Evolutionary conservation across 2,113 vertebrate species (phyloP).

Genomic region (Irena cyanogastra): DNA sequence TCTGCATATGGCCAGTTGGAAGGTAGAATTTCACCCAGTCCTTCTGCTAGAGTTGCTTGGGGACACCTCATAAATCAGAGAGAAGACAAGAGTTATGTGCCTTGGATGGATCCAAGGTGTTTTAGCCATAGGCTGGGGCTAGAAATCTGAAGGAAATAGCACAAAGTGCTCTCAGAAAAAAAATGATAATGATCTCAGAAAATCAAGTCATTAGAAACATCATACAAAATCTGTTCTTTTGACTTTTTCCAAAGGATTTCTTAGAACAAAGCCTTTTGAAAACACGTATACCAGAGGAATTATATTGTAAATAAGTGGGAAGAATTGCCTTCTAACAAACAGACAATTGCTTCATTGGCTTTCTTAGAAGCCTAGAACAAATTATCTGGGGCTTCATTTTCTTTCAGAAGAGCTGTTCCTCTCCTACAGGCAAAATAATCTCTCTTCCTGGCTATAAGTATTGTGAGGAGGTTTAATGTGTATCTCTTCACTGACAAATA

Average conservation of each 20-base stretch:
- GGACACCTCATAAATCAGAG: background rate
- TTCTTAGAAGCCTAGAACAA: background rate
- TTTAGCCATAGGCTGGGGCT: background rate
- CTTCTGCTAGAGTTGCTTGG: background rate
- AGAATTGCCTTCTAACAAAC: background rate
- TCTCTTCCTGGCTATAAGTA: background rate
- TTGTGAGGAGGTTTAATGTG: background rate
- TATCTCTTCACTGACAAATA: background rate
- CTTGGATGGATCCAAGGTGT: background rate
- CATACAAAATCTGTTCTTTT: background rate
- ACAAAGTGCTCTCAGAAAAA: background rate
- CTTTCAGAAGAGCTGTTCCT: background rate
- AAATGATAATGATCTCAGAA: background rate
- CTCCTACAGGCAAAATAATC: background rate
- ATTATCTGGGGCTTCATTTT: background rate
- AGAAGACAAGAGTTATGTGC: background rate
- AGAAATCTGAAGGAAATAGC: background rate
- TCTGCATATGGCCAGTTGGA: background rate
- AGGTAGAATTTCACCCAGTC: background rate
- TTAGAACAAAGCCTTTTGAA: background rate
- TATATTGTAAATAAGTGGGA: background rate
- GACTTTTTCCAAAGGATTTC: background rate
- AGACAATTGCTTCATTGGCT: background rate
- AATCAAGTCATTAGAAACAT: background rate
- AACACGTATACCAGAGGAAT: background rate